Percentiles rank a stretch among this genome's conserved stretches.
Conservation (phyloP, 2,888 invertebrate species). For the Tenthredo distinguenda region DNA sequence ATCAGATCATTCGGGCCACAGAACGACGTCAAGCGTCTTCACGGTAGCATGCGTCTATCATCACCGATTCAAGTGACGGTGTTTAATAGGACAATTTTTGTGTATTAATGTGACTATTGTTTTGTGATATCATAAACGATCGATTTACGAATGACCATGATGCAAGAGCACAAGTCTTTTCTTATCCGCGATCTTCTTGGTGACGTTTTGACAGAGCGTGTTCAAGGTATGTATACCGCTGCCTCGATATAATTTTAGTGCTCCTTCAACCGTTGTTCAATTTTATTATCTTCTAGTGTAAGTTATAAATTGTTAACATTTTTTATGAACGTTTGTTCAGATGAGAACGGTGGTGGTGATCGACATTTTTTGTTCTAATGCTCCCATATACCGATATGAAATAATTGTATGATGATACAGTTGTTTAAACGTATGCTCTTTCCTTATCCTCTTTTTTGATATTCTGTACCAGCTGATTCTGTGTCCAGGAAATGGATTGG, state of each 20-base stretch:
- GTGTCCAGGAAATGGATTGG: not conserved
- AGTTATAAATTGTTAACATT: not conserved
- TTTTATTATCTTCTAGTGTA: not conserved
- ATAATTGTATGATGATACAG: not conserved
- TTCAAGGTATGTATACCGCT: slow-evolving; percentile 77
- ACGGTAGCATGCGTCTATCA: slow-evolving; percentile 63
- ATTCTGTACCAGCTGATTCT: not conserved
- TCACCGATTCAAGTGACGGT: slow-evolving; percentile 26
- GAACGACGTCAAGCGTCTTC: slow-evolving; percentile 66
- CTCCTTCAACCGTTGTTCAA: not conserved
- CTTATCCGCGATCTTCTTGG: slow-evolving; percentile 91
- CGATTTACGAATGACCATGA: slow-evolving; percentile 60
- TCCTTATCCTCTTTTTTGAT: not conserved
- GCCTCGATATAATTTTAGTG: slow-evolving; percentile 56
- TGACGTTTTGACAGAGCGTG: slow-evolving; percentile 82
- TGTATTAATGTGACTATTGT: slow-evolving; percentile 35
- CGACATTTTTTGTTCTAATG: not conserved
- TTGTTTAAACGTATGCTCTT: not conserved
- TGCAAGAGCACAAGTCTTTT: slow-evolving; percentile 86
- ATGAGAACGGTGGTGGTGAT: not conserved
- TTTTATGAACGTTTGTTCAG: not conserved
- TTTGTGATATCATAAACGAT: slow-evolving; percentile 15
- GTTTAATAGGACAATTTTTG: slow-evolving; percentile 30
- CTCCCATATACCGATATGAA: not conserved
- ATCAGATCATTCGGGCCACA: slow-evolving; percentile 60